Percentiles rank a stretch among this genome's conserved stretches.
These are phyloP conservation scores for Cantharis flavilabris DNA, from an alignment of 2,888 invertebrate species.

Conservation along the genomic window DNA sequence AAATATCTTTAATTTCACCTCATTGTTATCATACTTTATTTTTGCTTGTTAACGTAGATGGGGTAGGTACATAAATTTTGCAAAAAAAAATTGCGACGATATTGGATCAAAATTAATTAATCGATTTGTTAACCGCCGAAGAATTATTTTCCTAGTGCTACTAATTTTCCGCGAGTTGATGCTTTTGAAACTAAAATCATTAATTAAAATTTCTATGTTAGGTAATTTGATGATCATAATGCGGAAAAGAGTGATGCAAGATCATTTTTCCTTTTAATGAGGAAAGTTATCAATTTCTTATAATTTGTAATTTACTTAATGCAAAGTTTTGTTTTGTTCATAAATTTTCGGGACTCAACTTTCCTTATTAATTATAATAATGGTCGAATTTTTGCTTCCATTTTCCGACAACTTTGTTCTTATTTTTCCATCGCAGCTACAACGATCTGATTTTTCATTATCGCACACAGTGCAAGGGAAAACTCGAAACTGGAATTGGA, in stretches of 20 bases:
- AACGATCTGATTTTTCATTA: not conserved
- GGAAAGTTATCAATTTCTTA: constrained; percentile 14
- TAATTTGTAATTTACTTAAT: not conserved
- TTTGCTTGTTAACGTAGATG: not conserved
- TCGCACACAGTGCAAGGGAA: not conserved
- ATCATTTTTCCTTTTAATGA: constrained; percentile 10
- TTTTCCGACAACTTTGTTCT: not conserved
- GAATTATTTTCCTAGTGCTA: not conserved
- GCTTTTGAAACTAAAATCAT: constrained; percentile 8
- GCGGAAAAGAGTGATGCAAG: constrained; percentile 8
- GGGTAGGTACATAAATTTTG: not conserved
- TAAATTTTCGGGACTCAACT: not conserved
- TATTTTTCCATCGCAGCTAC: not conserved
- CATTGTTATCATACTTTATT: not conserved
- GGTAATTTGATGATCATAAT: constrained; percentile 8
- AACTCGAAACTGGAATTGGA: not conserved
- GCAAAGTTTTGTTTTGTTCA: not conserved
- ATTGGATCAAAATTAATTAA: not conserved
- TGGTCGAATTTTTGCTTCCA: not conserved
- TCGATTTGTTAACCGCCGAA: not conserved
- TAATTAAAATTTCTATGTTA: constrained; percentile 15
- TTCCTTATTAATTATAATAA: not conserved
- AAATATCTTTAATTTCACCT: not conserved
- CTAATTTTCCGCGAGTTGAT: not conserved
- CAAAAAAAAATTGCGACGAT: not conserved